Conservation (phyloP, 1,140 invertebrate species). For the Leptinotarsa defecta region DNA sequence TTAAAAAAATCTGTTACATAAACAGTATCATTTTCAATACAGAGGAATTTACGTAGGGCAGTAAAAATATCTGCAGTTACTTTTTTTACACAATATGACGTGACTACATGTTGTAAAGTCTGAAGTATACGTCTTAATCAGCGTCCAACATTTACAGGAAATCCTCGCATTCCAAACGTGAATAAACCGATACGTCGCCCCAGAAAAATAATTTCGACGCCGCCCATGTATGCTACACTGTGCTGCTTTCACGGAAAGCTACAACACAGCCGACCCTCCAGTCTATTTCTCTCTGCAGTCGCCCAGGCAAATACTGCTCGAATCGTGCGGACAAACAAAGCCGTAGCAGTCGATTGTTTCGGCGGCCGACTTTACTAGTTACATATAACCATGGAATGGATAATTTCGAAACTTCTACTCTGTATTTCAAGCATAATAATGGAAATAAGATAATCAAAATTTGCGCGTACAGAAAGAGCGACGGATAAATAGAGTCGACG, state of each 20-base stretch:
- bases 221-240: slow-evolving; percentile 49
- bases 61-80: no score
- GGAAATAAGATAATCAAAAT: slow-evolving; percentile 59
- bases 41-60: no score
- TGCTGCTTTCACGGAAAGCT: slow-evolving; percentile 58
- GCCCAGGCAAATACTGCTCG: slow-evolving; percentile 40
- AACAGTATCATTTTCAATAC: no score
- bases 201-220: not conserved
- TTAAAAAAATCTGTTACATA: no score
- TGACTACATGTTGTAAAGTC: no score
- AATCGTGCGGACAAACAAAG: slow-evolving; percentile 51
- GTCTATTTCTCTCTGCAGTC: slow-evolving; percentile 56
- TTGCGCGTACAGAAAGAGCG: slow-evolving; percentile 47
- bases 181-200: not conserved
- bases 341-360: slow-evolving; percentile 36
- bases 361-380: slow-evolving; percentile 53
- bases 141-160: no score
- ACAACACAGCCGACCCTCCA: slow-evolving; percentile 55
- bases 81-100: no score
- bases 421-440: slow-evolving; percentile 59
- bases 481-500: slow-evolving; percentile 32
- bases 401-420: slow-evolving; percentile 59
- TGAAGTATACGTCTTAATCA: no score
- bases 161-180: no score
- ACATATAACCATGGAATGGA: slow-evolving; percentile 59